Base-by-base conservation (phyloP, 1,140 invertebrate genomes). In the Aphis gossypii region DNA sequence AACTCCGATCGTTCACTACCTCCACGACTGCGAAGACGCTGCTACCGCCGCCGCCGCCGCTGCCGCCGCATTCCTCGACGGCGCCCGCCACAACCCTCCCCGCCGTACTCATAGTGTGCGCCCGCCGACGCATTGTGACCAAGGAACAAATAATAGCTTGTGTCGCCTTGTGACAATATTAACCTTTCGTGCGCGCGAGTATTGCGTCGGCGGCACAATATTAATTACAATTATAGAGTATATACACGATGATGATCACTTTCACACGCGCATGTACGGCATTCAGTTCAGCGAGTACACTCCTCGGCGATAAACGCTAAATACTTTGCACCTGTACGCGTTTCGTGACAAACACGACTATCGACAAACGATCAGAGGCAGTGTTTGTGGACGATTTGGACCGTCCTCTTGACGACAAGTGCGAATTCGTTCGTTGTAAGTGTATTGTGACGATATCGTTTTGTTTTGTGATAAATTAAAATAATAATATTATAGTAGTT, bases 61-160 rank as follows among this genome's bases (percentile, higher is more conserved):
- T 41, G 41, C 83, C 84, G 84, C 41, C 84, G 84, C 84, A 86
- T 86, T 86, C 84, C 84, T 18, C 11, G 25, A 46, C 84, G 84
- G 84, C 41, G 44, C 38, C 84, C 44, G 9, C 41, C 11, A 30
- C 25, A 14, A 11, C 25, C 23, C 44, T 4, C 84, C 60, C 30
- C 60, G 30, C 60, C 30, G 14, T 68, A 14, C 30, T 68, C 30
- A 3, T n/a, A 68, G 60, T 68, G 60, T n/a, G 60, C 30, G n/a
- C 30, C 30, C n/a, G 60, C 60, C 60, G 60, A 76, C 60, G 14
- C 60, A 4, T 76, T n/a, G 60, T 76, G 60, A 76, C 60, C 60
- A 76, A n/a, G n/a, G 5, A 76, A 76, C 60, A 76, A n/a, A 76
- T 18, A 76, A 76, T 76, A 76, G 30, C 18, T 76, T 76, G 30